phyloP scores from a whole-genome alignment of 1,140 invertebrate genomes.

The Hyles vespertilio region DNA sequence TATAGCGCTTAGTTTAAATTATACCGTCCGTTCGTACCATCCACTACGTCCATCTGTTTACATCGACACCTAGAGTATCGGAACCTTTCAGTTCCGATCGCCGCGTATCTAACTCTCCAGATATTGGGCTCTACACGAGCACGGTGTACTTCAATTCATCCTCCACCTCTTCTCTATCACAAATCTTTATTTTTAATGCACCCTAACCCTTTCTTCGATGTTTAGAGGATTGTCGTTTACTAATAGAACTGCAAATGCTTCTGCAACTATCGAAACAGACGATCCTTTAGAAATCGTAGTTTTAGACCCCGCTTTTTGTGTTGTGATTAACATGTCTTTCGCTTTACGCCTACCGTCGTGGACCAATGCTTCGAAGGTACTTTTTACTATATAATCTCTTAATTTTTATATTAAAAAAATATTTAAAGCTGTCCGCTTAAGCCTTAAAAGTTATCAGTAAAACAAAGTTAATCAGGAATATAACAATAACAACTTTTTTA shows the following conservation, averaged over 20 bases:
- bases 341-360: constrained; percentile 68
- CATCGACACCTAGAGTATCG: constrained; percentile 13
- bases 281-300: constrained; percentile 42
- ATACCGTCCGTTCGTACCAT: constrained; percentile 46
- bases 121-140: constrained; percentile 1
- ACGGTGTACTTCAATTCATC: neutral
- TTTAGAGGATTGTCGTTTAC: constrained; percentile 39
- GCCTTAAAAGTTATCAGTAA: constrained; percentile 28
- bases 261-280: constrained; percentile 12
- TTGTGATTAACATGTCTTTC: constrained; percentile 69
- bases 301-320: constrained; percentile 57
- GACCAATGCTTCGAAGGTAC: constrained; percentile 70
- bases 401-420: constrained; percentile 23
- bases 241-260: constrained; percentile 4
- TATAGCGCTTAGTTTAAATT: constrained; percentile 59
- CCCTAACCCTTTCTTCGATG: constrained; percentile 36
- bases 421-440: constrained; percentile 42
- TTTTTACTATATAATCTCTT: constrained; percentile 49
- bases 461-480: neutral
- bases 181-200: constrained; percentile 37
- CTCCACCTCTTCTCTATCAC: neutral
- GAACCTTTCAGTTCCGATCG: neutral
- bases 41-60: constrained; percentile 28
- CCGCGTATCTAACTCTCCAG: neutral
- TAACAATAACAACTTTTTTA: constrained; percentile 2